These are phyloP conservation scores for Clusia tigrina DNA, from an alignment of 2,888 invertebrate species.

Conservation along the genomic window DNA sequence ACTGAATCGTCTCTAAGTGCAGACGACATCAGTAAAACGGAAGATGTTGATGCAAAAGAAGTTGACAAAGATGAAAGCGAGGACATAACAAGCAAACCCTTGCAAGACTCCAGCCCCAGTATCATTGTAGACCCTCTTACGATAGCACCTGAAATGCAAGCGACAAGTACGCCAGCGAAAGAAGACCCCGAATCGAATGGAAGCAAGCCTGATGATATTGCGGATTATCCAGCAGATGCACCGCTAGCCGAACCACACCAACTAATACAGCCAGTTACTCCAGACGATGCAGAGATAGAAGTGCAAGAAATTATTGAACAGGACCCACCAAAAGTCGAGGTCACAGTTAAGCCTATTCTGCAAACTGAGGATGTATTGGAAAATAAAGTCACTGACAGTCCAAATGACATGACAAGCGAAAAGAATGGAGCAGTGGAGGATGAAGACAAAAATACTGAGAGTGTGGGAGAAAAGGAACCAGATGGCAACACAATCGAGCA, in stretches of 20 bases:
- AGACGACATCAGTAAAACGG: background rate
- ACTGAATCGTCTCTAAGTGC: slow-evolving; percentile 8
- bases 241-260: no score
- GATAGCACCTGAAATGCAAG: background rate
- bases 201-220: background rate
- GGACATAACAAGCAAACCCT: background rate
- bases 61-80: slow-evolving; percentile 8
- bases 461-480: background rate
- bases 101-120: no score
- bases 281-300: slow-evolving; percentile 8
- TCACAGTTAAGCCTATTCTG: no score
- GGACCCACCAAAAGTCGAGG: no score
- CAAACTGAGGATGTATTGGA: no score
- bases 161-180: background rate
- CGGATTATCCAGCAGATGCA: no score
- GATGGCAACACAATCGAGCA: background rate
- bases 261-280: no score
- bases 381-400: no score
- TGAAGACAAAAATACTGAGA: background rate
- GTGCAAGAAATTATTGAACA: background rate
- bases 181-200: background rate
- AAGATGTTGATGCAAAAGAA: background rate
- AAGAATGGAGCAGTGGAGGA: background rate
- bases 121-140: no score
- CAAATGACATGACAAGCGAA: background rate